Base-by-base conservation (phyloP, 2,797 vertebrate genomes). In the Peromyscus aztecus region DNA sequence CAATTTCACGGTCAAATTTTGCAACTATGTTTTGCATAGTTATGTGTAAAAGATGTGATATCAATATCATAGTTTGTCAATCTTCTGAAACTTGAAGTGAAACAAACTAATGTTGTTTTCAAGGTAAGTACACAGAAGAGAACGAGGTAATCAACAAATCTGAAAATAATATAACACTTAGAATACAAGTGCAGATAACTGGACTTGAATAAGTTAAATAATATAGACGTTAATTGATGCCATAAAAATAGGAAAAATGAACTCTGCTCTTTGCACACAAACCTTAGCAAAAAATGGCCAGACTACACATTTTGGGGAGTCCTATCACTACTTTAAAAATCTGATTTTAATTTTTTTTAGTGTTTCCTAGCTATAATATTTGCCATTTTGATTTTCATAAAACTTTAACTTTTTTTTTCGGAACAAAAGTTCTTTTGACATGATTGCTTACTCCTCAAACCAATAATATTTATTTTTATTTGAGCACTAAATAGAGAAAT, bases 151-250 rank as follows among this genome's bases (percentile, higher is more conserved):
- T 76, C 29, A 93, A 93, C 93, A 94, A 7, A 94, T 59, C 21
- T 91, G 95, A 89, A 77, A 94, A 96, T 95, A 86, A 94, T 63
- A 55, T 55, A 89, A 90, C 85, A 84, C 4, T 31, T 84, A 92
- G 49, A 40, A 7, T 57, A 91, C 14, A 71, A 55, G 6, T 78
- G 65, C 23, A 80, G n/a, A 90, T 46, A n/a, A 83, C 43, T 31
- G 71, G 57, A 94, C 84, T 91, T 82, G 37, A 95, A 1, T 37
- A 80, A 55, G 7, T 23, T 89, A 21, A 80, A 88, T 91, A 95
- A 73, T 49, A 93, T 1, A 81, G 43, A 90, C 87, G 82, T 43
- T 67, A 90, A 92, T 31, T 96, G 76, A 91, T 55, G 86, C 81
- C 81, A 83, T 82, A 89, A 78, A 84, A 87, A 67, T 10, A 89